Percentiles rank a stretch among this genome's conserved stretches.
Conservation (phyloP, 2,888 invertebrate species). For the Osedax fenrisi region DNA sequence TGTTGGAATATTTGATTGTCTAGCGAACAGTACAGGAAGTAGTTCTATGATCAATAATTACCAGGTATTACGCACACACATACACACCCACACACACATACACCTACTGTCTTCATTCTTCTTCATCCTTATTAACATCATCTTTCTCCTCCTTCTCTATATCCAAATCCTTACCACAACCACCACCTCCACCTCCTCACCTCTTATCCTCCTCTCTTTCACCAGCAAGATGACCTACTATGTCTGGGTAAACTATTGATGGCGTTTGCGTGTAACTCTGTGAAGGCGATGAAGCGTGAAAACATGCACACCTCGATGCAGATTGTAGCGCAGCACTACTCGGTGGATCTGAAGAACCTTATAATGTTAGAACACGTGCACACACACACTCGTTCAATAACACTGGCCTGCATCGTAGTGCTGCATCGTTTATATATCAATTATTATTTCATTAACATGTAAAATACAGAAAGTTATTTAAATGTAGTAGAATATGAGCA, state of each 20-base stretch:
- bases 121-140: background rate
- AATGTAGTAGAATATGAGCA: no score
- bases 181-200: background rate
- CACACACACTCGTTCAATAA: slow-evolving; percentile 26
- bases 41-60: background rate
- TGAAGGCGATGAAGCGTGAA: slow-evolving; percentile 73
- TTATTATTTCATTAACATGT: no score
- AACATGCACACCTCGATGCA: slow-evolving; percentile 78
- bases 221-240: slow-evolving; percentile 77
- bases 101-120: background rate
- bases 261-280: slow-evolving; percentile 80
- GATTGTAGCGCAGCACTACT: slow-evolving; percentile 76
- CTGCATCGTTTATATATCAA: no score
- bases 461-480: no score
- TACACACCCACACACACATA: background rate
- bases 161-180: background rate
- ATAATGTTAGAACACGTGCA: slow-evolving; percentile 60
- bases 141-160: background rate
- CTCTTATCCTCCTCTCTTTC: slow-evolving; percentile 23
- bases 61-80: background rate
- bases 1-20: slow-evolving; percentile 68
- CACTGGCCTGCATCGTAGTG: background rate
- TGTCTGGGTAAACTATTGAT: slow-evolving; percentile 79
- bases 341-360: slow-evolving; percentile 81
- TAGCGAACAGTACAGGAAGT: slow-evolving; percentile 42